Conservation (phyloP, 64 coral and sea anemone species). For the Montipora capricornis region DNA sequence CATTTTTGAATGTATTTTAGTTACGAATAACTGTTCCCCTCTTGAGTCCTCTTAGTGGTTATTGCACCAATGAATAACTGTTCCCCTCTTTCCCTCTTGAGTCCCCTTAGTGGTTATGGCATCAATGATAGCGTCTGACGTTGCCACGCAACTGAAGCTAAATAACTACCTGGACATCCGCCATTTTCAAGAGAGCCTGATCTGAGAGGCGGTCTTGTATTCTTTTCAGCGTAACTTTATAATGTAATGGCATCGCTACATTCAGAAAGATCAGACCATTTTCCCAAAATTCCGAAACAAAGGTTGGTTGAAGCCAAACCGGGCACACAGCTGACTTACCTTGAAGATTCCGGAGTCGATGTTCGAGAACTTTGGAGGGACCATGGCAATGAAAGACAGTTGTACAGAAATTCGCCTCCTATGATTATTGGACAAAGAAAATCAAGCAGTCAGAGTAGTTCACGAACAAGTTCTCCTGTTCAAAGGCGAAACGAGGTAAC, state of each 20-base stretch:
- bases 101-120: not conserved
- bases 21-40: no score
- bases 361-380: conserved; percentile 88
- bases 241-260: conserved; percentile 86
- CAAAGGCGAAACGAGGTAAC: conserved; percentile 88
- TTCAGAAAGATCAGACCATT: conserved; percentile 82
- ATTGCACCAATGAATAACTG: no score
- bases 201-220: not conserved
- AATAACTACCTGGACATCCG: conserved; percentile 73
- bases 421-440: conserved; percentile 80
- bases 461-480: conserved; percentile 85
- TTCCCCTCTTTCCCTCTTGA: not conserved
- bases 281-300: conserved; percentile 89
- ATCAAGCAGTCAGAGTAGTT: conserved; percentile 80
- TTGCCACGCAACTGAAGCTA: conserved; percentile 79
- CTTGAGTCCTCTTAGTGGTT: no score
- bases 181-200: conserved; percentile 66
- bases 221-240: not conserved
- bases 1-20: no score
- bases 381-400: conserved; percentile 85
- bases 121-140: not conserved
- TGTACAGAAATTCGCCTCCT: conserved; percentile 86
- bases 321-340: conserved; percentile 58
- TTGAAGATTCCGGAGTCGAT: conserved; percentile 83
- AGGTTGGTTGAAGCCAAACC: conserved; percentile 76